These are phyloP conservation scores for Hofmannophila pseudospretella DNA, from an alignment of 2,888 invertebrate species.

Conservation along the genomic window DNA sequence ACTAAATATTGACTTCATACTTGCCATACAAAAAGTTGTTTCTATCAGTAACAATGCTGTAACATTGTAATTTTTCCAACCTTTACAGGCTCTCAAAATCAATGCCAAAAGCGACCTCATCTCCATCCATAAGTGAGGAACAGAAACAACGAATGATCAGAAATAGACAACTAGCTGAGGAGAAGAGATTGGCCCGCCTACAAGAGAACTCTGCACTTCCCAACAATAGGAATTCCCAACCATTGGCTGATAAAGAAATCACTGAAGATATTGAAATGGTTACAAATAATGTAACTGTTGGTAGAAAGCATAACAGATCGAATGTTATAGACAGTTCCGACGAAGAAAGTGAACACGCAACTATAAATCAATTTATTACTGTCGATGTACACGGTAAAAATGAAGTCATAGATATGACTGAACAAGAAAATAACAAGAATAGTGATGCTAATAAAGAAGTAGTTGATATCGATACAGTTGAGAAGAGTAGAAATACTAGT, in stretches of 20 bases:
- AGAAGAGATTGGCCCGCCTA: slow-evolving; percentile 77
- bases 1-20: too few relatives aligned
- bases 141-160: slow-evolving; percentile 82
- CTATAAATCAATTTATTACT: slow-evolving; percentile 17
- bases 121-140: slow-evolving; percentile 76
- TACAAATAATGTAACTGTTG: slow-evolving; percentile 7
- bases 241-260: not conserved
- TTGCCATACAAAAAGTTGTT: too few relatives aligned
- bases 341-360: slow-evolving; percentile 28
- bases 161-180: slow-evolving; percentile 82
- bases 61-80: too few relatives aligned
- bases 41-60: too few relatives aligned
- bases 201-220: slow-evolving; percentile 29
- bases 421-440: slow-evolving; percentile 3
- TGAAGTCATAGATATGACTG: slow-evolving; percentile 1
- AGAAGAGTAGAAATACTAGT: too few relatives aligned
- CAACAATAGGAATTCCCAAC: not conserved
- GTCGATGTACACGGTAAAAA: slow-evolving; percentile 2
- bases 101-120: slow-evolving; percentile 62
- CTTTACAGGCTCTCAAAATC: slow-evolving; percentile 40
- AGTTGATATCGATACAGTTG: too few relatives aligned
- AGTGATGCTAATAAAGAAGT: too few relatives aligned
- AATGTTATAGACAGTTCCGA: slow-evolving; percentile 29
- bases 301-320: slow-evolving; percentile 23
- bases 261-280: slow-evolving; percentile 7